Evolutionary conservation across 1,140 invertebrate genomes (phyloP), one percentile per base, ranked within the genome.

Genomic region (Drosophila sproati): DNA sequence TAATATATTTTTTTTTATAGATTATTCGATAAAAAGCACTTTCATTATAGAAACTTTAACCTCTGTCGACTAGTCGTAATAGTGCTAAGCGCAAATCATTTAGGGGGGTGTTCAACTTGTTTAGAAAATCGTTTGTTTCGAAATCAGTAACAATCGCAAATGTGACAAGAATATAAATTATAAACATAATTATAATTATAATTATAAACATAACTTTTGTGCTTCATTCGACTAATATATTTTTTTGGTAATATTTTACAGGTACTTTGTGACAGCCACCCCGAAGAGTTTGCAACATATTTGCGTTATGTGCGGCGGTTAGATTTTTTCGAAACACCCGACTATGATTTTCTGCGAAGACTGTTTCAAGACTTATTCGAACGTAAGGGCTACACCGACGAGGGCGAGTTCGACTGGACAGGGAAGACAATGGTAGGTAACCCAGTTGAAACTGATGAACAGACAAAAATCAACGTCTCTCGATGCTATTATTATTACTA

Each of bases 291-390:
- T 95, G 97, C 98, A 73, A 98, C 97, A 91, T 99, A 99, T 94
- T 95, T 99, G 78, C 96, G 98, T 81, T 99, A 99, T 94, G 98
- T 99, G 63, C 95, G 99, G 83, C 95, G 98, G 93, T 94, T 99
- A 92, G 98, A 99, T 94, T 99, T 99, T 94, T 99, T 99, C 94
- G 99, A 99, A 95, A 99, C 98, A 69, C 99, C 99, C 34, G 98
- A 99, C 93, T 99, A 99, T 94, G 98, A 99, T 93, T 99, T 99
- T 95, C 95, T 99, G 91, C 95, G 98, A 83, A 97, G 97, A 93
- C 95, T 99, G 92, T 99, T 99, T 94, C 96, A 96, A 93, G 98
- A 98, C 94, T 95, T 99, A 87, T 98, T 98, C 94, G 97, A 98
- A 85, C 96, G 96, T 90, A 97, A 97, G 93, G 97, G 97, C 72